These are phyloP conservation scores for Gnathonemus echidnorhynchus DNA, from an alignment of 2,113 vertebrate species.

Conservation along the genomic window DNA sequence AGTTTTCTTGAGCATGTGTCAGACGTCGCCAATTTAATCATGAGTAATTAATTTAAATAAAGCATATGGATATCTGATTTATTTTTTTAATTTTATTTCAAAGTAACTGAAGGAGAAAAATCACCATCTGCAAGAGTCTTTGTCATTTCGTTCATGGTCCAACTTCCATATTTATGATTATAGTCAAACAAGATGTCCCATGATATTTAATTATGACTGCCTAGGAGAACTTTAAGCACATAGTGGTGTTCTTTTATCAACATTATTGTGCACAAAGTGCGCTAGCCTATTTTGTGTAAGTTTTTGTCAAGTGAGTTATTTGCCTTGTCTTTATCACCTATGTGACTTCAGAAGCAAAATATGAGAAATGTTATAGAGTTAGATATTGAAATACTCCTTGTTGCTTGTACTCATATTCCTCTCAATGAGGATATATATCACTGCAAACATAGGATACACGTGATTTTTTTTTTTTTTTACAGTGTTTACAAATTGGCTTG, in stretches of 20 bases:
- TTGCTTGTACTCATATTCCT: neutral
- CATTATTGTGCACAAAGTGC: neutral
- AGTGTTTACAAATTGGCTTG: neutral
- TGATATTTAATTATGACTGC: neutral
- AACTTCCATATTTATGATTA: neutral
- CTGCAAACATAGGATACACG: neutral
- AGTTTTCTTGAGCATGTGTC: neutral
- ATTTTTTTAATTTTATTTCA: neutral
- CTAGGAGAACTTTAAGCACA: neutral
- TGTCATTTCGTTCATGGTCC: neutral
- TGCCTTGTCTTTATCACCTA: neutral
- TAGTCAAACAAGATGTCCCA: neutral
- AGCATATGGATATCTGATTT: neutral
- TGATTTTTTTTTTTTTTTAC: neutral
- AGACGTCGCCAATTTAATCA: neutral
- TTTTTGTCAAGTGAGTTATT: neutral
- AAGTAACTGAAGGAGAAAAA: constrained; percentile 8
- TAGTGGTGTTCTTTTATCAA: neutral
- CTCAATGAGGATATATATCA: neutral
- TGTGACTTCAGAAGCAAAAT: neutral
- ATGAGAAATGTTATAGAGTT: neutral
- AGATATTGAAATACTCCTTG: neutral
- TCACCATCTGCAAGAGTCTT: neutral
- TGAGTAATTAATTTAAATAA: neutral
- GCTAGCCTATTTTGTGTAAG: neutral